Evolutionary conservation across 2,113 vertebrate species (phyloP), one percentile per base, ranked within the genome.

Genomic region (Neopipo cinnamomea): DNA sequence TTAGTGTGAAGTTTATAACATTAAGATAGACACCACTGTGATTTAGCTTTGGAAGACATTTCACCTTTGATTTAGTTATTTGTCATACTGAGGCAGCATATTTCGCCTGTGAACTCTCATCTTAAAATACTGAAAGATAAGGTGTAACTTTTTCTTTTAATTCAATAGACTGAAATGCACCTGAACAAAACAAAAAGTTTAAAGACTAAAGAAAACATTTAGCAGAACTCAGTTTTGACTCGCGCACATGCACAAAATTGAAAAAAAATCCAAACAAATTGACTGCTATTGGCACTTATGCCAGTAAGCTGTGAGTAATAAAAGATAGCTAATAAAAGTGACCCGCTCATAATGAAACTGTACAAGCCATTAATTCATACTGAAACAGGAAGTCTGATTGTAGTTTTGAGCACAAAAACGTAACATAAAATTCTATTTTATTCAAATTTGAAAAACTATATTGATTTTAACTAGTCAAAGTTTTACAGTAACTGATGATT

Each of bases 401-500:
- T 73, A 96, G 79, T 78, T 92, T 68, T 68, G 53, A 93, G n/a
- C 90, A 93, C 91, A 91, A 68, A 85, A 27, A 0, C 9, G 3
- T 67, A 86, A 93, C 72, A 91, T 94, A 88, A 84, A 86, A 52
- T 58, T 79, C 93, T 92, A 53, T 91, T 95, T 95, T 71, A 90
- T 88, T 95, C 19, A 14, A 88, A 89, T 58, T 62, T 91, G 79
- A 91, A 94, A 95, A 96, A 81, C 35, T 93, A 74, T 77, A 93
- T 63, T 76, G 91, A 91, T 83, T 94, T 95, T 56, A 88, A 84
- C 79, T 86, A 76, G 75, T 82, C 62, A 50, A 94, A 94, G 80
- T 92, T 85, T 94, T 95, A 97, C 96, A 97, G 88, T 89, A 96
- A 95, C 65, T 75, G 76, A 78, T 93, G 44, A 91, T 76, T 94